Percentiles rank a stretch among this genome's conserved stretches.
phyloP scores from a whole-genome alignment of 1,140 invertebrate species.

The Radopholus similis region DNA sequence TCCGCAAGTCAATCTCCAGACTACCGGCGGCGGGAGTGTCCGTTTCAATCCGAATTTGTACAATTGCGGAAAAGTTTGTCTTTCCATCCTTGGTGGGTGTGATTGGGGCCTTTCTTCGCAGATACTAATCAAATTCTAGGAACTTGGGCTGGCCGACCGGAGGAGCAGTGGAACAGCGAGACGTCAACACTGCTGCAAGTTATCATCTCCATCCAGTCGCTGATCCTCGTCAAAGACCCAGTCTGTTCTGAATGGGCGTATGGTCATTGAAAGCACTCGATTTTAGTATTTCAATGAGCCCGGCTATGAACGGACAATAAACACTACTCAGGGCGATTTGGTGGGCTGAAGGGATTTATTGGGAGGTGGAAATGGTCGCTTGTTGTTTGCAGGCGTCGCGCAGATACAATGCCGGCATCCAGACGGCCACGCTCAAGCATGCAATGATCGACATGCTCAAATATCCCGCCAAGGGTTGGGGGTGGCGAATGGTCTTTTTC shows the following conservation, averaged over 20 bases:
- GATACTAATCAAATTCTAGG: constrained; percentile 55
- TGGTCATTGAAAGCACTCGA: constrained; percentile 50
- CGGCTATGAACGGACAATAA: constrained; percentile 76
- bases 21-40: constrained; percentile 67
- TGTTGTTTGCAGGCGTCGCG: constrained; percentile 62
- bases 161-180: constrained; percentile 96
- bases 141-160: constrained; percentile 95
- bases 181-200: constrained; percentile 78
- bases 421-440: constrained; percentile 87
- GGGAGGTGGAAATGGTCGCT: too few species aligned
- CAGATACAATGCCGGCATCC: constrained; percentile 91
- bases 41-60: constrained; percentile 28
- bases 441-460: constrained; percentile 88
- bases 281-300: constrained; percentile 98
- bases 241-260: neutral
- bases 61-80: constrained; percentile 18
- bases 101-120: too few species aligned
- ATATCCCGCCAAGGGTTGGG: constrained; percentile 74
- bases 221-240: constrained; percentile 1
- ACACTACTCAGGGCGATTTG: constrained; percentile 50
- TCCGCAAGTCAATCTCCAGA: constrained; percentile 68
- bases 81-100: constrained; percentile 65
- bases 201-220: constrained; percentile 82
- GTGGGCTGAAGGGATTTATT: too few species aligned
- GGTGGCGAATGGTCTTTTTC: neutral